Percentiles rank a stretch among this genome's conserved stretches.
Evolutionary conservation across 2,797 vertebrate genomes (phyloP).

Genomic region (Acanthurus tractus): DNA sequence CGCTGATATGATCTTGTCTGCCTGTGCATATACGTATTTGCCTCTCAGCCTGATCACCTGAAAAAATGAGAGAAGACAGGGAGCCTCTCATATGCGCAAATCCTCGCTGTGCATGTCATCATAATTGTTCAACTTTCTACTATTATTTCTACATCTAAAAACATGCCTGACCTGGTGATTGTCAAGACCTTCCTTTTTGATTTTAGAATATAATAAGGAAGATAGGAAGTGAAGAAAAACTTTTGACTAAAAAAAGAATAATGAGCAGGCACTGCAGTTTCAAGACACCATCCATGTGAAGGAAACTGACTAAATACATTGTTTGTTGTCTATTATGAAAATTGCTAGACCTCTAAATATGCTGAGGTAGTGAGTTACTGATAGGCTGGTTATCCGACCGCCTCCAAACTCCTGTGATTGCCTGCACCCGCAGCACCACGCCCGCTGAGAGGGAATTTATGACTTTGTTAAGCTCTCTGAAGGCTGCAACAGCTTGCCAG

Average conservation of each 20-base stretch:
- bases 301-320: conserved; percentile 39
- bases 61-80: conserved; percentile 36
- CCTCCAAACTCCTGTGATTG: conserved; percentile 54
- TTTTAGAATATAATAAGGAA: conserved; percentile 38
- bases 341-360: conserved; percentile 38
- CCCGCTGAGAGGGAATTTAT: conserved; percentile 70
- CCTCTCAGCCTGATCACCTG: conserved; percentile 67
- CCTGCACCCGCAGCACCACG: conserved; percentile 42
- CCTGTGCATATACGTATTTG: conserved; percentile 70
- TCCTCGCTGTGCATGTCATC: conserved; percentile 25
- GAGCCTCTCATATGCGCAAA: conserved; percentile 15
- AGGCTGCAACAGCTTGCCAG: conserved; percentile 70
- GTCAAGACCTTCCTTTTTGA: conserved; percentile 32
- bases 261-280: conserved; percentile 3
- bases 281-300: conserved; percentile 5
- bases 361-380: conserved; percentile 36
- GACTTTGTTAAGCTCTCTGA: conserved; percentile 80
- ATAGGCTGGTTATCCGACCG: conserved; percentile 34
- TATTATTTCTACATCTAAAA: conserved; percentile 40
- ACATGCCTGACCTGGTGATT: conserved; percentile 21
- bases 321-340: conserved; percentile 25
- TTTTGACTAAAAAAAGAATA: background rate
- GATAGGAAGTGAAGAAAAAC: conserved; percentile 13
- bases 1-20: conserved; percentile 74
- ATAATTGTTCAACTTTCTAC: conserved; percentile 23